These are phyloP conservation scores for Noctua fimbriata DNA, from an alignment of 2,888 invertebrate species.

Conservation along the genomic window DNA sequence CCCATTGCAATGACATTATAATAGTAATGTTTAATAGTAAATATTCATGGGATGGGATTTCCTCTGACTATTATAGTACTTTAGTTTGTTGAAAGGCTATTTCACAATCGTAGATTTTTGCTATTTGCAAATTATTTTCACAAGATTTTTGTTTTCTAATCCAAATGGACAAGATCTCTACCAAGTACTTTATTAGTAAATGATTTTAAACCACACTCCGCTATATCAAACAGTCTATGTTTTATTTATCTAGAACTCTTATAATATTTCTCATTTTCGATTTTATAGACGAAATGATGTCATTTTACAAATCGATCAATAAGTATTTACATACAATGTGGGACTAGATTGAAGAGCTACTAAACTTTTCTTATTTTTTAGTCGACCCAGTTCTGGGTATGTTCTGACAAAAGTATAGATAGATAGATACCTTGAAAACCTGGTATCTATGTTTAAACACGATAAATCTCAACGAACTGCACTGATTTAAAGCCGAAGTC, in stretches of 20 bases:
- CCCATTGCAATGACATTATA: conserved; percentile 12
- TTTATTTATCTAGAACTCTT: conserved; percentile 24
- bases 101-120: conserved; percentile 23
- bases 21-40: conserved; percentile 8
- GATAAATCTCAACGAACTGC: not conserved
- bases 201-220: conserved; percentile 39
- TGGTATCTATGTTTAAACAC: not conserved
- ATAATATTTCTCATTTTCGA: conserved; percentile 19
- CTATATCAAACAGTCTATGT: conserved; percentile 50
- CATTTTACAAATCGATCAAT: conserved; percentile 26
- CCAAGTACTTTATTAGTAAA: conserved; percentile 28
- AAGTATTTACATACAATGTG: conserved; percentile 33
- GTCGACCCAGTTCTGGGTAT: not conserved
- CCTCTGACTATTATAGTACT: not conserved
- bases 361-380: conserved; percentile 11
- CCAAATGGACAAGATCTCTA: conserved; percentile 44
- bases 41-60: not conserved
- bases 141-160: conserved; percentile 25
- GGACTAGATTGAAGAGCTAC: conserved; percentile 30
- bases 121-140: conserved; percentile 11
- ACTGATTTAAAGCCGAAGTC: not conserved
- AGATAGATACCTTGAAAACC: not conserved
- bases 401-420: not conserved
- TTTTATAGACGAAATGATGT: conserved; percentile 19
- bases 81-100: conserved; percentile 8